These are phyloP conservation scores for Lepetodrilus schrolli DNA, from an alignment of 2,888 invertebrate species.

Conservation along the genomic window DNA sequence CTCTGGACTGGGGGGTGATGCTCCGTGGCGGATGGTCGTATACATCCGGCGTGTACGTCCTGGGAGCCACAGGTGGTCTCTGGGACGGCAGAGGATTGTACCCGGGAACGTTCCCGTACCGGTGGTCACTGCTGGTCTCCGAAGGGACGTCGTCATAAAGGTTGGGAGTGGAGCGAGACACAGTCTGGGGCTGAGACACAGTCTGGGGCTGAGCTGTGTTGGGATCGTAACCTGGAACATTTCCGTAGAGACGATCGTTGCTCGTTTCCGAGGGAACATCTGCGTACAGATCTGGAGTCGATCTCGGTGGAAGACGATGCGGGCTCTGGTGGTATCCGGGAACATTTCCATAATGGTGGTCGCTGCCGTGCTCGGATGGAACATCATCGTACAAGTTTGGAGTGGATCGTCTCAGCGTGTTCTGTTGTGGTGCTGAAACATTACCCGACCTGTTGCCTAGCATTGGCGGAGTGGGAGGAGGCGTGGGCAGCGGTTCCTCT, in stretches of 20 bases:
- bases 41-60: not conserved
- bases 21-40: not conserved
- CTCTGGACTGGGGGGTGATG: not conserved
- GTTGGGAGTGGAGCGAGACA: not conserved
- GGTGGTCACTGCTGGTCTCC: conserved; percentile 1
- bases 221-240: conserved; percentile 8
- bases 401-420: not conserved
- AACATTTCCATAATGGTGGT: conserved; percentile 12
- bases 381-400: conserved; percentile 2
- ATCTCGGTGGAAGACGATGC: not conserved
- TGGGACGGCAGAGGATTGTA: not conserved
- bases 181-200: not conserved
- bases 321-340: conserved; percentile 1
- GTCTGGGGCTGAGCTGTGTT: not conserved
- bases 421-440: not conserved
- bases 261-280: conserved; percentile 5
- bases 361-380: not conserved
- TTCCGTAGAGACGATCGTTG: not conserved
- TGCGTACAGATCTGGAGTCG: not conserved
- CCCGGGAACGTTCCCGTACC: conserved; percentile 17
- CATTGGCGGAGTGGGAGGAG: conserved; percentile 26
- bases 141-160: conserved; percentile 12
- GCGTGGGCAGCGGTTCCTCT: conserved; percentile 29
- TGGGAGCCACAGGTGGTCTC: not conserved
- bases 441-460: not conserved